phyloP scores from a whole-genome alignment of 2,113 vertebrate genomes.

The Aythya baeri region DNA sequence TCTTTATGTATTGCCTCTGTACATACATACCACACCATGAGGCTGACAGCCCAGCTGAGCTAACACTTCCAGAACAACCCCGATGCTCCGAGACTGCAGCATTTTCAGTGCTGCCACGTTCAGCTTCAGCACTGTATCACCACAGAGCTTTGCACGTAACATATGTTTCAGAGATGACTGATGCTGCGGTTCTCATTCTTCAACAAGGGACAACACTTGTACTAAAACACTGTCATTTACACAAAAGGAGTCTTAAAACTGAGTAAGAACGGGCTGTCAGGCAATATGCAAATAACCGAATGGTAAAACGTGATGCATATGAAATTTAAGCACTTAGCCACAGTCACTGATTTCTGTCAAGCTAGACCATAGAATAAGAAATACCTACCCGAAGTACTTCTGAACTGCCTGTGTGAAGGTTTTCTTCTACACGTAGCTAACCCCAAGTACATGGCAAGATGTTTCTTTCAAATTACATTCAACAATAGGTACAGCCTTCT shows the following conservation, averaged over 20 bases:
- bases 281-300: constrained; percentile 50
- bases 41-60: background rate
- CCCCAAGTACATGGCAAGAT: background rate
- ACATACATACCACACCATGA: accelerated
- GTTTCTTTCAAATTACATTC: constrained; percentile 41
- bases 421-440: constrained; percentile 1
- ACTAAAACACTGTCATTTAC: constrained; percentile 45
- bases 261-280: constrained; percentile 24
- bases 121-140: background rate
- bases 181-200: background rate
- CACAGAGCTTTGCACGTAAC: background rate
- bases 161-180: background rate
- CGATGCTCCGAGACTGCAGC: background rate
- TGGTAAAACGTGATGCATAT: constrained; percentile 1
- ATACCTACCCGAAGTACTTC: constrained; percentile 15
- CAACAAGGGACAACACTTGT: constrained; percentile 38
- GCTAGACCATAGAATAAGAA: background rate
- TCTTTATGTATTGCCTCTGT: background rate
- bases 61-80: constrained; percentile 14
- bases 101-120: constrained; percentile 30
- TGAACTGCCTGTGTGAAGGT: background rate
- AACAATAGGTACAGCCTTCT: constrained; percentile 47
- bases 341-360: constrained; percentile 4
- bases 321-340: background rate
- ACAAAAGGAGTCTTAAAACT: constrained; percentile 30